Base-by-base conservation (phyloP, 2,888 invertebrate genomes). In the Noctuana brunneofusca region DNA sequence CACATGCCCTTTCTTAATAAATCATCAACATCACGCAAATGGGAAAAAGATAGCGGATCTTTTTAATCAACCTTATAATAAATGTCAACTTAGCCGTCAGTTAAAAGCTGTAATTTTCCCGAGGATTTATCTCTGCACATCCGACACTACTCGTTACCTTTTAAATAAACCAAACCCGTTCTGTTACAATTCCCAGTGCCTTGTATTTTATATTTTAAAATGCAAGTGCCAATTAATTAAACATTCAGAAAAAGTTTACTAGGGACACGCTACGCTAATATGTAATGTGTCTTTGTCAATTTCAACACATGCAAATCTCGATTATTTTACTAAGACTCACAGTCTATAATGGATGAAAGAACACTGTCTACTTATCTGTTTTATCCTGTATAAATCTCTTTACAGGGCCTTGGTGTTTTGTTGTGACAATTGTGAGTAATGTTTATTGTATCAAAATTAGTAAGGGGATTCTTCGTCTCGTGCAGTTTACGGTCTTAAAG, bases 191-290 rank as follows among this genome's bases (percentile, higher is more conserved):
- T 59, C 41, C 4, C 52, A 27, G 43, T 30, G 20, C 20, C 30
- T 53, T 59, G 41, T 59, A 52, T 14, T n/a, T 59, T 52, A 27
- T 59, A 43, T 59, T 52, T 48, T 18, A 49, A 43, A 53, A 59
- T 59, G 30, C 30, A 32, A 52, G 52, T 43, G 52, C 52, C 52
- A 53, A 59, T 59, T 59, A 59, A 59, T 59, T 59, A 52, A 59
- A 59, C 52, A 48, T 43, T 43, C 16, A 52, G 43, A 59, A 58
- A 59, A 48, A 41, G 30, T 46, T 46, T 32, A 57, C 46, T 32
- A 58, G 27, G 11, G 20, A 58, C 58, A 43, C 30, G 32, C 20
- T n/a, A 43, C 11, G 32, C 18, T 43, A 49, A 53, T 59, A 53
- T 43, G 52, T 59, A 41, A 58, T 58, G 41, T 16, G 43, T 59